Conservation (phyloP, 1,140 invertebrate genomes). For the Micrasema minimum region DNA sequence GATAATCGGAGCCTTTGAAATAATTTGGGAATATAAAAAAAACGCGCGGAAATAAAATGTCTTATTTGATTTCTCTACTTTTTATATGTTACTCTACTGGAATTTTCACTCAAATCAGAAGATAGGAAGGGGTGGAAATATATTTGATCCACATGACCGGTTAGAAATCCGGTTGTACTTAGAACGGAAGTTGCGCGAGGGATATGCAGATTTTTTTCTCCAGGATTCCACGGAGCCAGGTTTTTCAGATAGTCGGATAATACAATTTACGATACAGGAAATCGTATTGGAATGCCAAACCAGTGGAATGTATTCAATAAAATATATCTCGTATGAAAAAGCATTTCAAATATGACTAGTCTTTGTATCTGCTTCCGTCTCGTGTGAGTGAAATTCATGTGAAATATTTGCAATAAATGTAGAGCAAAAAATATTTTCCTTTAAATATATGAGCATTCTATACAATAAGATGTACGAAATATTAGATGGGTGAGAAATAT, state of each 20-base stretch:
- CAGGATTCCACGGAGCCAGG: constrained; percentile 20
- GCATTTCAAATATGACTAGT: constrained; percentile 26
- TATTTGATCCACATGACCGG: constrained; percentile 43
- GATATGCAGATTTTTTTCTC: constrained; percentile 39
- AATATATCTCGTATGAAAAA: constrained; percentile 23
- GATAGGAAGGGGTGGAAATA: constrained; percentile 20
- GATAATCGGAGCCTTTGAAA: constrained; percentile 16
- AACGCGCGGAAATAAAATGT: constrained; percentile 5
- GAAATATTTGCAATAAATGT: constrained; percentile 4
- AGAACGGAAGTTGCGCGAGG: constrained; percentile 30
- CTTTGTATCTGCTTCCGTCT: constrained; percentile 12
- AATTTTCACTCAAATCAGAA: constrained; percentile 10
- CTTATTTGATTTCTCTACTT: background rate
- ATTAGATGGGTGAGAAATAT: background rate
- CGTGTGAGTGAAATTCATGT: background rate
- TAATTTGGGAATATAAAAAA: background rate
- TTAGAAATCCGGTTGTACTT: constrained; percentile 37
- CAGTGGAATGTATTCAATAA: constrained; percentile 23
- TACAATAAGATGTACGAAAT: too few species aligned
- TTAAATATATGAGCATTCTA: too few species aligned
- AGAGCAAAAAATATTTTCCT: background rate
- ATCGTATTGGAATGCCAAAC: constrained; percentile 18
- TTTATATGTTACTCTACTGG: constrained; percentile 18
- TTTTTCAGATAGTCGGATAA: constrained; percentile 39
- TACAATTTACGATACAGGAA: constrained; percentile 40